phyloP scores from a whole-genome alignment of 1,140 invertebrate genomes.

The Euura saliciscinereae region DNA sequence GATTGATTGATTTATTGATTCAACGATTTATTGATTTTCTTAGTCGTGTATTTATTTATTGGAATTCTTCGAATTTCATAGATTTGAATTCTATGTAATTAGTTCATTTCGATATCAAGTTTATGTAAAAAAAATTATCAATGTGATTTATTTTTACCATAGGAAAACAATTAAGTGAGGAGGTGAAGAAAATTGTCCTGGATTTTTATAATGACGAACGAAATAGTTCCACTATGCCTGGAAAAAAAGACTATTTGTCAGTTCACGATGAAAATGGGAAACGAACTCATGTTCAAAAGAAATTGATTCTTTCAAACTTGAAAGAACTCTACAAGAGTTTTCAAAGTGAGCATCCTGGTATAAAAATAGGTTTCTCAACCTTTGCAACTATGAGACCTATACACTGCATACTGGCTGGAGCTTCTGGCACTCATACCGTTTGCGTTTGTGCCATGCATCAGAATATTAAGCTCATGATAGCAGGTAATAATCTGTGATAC shows the following conservation, averaged over 20 bases:
- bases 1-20: no score
- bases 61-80: not conserved
- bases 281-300: not conserved
- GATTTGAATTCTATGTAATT: not conserved
- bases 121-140: no score
- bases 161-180: not conserved
- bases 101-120: no score
- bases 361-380: slow-evolving; percentile 20
- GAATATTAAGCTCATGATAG: slow-evolving; percentile 23
- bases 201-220: not conserved
- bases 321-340: not conserved
- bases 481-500: slow-evolving; percentile 1
- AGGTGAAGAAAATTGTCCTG: not conserved
- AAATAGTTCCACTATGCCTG: not conserved
- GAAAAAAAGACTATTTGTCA: not conserved
- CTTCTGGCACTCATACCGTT: slow-evolving; percentile 19
- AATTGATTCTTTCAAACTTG: not conserved
- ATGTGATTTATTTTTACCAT: no score
- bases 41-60: not conserved
- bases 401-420: slow-evolving; percentile 18
- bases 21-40: not conserved
- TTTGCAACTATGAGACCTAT: slow-evolving; percentile 18
- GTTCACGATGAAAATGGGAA: not conserved
- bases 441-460: slow-evolving; percentile 13
- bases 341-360: slow-evolving; percentile 3